Conservation (phyloP, 2,113 vertebrate species). For the Halichoerus grypus region DNA sequence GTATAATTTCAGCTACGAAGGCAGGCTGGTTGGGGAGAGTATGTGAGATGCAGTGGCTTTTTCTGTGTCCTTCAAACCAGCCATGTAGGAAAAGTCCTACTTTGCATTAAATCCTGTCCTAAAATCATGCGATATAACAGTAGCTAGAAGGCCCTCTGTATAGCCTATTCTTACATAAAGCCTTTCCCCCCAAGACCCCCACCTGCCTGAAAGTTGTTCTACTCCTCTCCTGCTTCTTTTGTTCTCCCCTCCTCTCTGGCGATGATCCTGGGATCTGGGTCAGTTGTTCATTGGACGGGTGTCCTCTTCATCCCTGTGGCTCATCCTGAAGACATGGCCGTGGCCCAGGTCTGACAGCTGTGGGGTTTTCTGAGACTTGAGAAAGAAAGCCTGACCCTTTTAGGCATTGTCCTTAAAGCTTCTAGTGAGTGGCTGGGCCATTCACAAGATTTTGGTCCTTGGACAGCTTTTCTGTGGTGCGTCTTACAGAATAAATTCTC, state of each 20-base stretch:
- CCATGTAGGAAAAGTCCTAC: neutral
- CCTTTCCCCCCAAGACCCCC: neutral
- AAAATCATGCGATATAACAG: neutral
- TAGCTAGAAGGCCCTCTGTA: neutral
- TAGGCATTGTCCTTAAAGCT: neutral
- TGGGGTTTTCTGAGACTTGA: neutral
- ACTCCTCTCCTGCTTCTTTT: neutral
- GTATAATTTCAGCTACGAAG: slow-evolving; percentile 55
- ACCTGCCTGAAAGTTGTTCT: neutral
- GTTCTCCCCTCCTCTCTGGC: no score
- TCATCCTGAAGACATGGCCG: neutral
- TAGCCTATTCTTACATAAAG: neutral
- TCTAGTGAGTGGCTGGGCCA: neutral
- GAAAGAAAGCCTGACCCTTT: neutral
- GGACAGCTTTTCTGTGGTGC: neutral
- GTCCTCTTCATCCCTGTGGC: neutral
- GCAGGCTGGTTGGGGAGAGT: neutral
- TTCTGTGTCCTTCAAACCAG: neutral
- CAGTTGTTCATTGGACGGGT: neutral
- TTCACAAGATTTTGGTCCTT: neutral
- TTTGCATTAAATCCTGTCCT: slow-evolving; percentile 9
- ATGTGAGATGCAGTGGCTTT: neutral
- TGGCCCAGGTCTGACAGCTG: neutral
- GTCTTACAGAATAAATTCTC: neutral
- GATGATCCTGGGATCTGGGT: neutral